Evolutionary conservation across 2,113 vertebrate species (phyloP).

Genomic region (Numida meleagris): DNA sequence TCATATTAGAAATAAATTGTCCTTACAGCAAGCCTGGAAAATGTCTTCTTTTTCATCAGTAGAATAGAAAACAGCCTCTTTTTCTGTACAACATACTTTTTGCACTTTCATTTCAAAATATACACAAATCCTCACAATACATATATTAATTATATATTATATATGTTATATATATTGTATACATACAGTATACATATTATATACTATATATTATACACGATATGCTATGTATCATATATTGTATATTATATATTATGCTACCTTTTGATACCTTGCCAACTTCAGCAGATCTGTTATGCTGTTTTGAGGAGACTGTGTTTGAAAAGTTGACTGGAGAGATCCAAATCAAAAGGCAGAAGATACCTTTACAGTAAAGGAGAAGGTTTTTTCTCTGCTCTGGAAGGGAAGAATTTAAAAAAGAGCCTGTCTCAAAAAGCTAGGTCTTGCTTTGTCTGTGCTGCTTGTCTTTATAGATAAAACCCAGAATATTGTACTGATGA

Average conservation of each 20-base stretch:
- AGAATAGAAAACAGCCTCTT: neutral
- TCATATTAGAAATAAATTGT: neutral
- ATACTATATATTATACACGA: no score
- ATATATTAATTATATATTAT: neutral
- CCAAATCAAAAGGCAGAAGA: neutral
- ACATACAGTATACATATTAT: no score
- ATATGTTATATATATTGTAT: neutral
- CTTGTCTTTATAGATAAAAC: neutral
- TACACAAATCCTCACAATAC: neutral
- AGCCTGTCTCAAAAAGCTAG: neutral
- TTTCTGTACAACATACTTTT: neutral
- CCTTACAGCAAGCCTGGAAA: neutral
- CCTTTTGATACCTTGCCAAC: neutral
- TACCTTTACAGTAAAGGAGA: neutral
- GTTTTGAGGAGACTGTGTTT: neutral
- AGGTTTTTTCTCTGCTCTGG: neutral
- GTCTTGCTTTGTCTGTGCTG: neutral
- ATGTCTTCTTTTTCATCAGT: neutral
- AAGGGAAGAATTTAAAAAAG: neutral
- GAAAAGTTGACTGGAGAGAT: neutral
- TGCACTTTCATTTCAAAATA: neutral
- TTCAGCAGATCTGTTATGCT: neutral
- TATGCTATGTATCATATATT: no score
- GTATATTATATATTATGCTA: neutral
- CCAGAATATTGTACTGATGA: neutral